phyloP scores from a whole-genome alignment of 2,888 invertebrate genomes.

The Caenorhabditis macrosperma region DNA sequence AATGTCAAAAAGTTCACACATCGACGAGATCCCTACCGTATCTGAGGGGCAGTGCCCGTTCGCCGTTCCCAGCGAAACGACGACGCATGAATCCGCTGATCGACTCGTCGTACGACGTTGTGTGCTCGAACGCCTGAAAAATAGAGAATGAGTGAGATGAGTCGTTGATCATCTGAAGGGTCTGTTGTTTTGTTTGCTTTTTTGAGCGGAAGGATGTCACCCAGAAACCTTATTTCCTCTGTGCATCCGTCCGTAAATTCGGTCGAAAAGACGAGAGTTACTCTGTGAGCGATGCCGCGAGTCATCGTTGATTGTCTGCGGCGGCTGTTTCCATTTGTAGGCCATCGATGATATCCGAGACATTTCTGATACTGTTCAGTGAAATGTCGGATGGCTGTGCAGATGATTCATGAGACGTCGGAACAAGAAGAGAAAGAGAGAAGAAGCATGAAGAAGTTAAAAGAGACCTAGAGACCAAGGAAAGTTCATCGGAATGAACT shows the following conservation, averaged over 20 bases:
- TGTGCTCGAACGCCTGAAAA: conserved; percentile 94
- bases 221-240: conserved; percentile 50
- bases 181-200: conserved; percentile 5
- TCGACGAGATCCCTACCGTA: conserved; percentile 84
- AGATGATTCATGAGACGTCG: not conserved
- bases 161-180: not conserved
- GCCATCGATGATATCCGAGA: conserved; percentile 80
- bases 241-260: conserved; percentile 63
- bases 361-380: conserved; percentile 61
- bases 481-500: too few species aligned
- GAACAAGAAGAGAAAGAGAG: not conserved
- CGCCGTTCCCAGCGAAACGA: conserved; percentile 85
- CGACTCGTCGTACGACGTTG: conserved; percentile 93
- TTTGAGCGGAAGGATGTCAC: conserved; percentile 18
- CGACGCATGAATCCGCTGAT: conserved; percentile 96
- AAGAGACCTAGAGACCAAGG: not conserved
- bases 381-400: conserved; percentile 17
- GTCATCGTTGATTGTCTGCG: conserved; percentile 61
- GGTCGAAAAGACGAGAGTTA: conserved; percentile 69
- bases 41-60: conserved; percentile 71
- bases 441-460: not conserved
- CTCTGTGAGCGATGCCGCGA: conserved; percentile 67
- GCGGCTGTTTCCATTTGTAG: conserved; percentile 68
- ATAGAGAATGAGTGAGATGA: too few species aligned
- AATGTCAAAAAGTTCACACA: conserved; percentile 52